Conservation (phyloP, 2,797 vertebrate genomes). For the Buphagus erythrorhynchus region DNA sequence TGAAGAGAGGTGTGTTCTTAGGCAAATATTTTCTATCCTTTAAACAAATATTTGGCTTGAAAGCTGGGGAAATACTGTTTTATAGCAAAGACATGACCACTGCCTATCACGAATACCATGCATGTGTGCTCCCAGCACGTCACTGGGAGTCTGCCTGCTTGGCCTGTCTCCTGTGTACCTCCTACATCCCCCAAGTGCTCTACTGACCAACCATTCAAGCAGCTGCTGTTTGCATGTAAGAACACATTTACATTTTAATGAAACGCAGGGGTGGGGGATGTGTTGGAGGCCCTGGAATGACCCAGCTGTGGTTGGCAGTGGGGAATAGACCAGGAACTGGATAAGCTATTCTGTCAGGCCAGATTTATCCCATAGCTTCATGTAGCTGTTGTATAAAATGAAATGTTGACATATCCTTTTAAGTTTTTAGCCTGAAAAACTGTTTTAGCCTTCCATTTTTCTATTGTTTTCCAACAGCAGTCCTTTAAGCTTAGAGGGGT, state of each 20-base stretch:
- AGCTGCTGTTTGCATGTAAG: background rate
- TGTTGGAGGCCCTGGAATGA: background rate
- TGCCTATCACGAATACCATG: background rate
- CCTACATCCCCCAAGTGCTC: background rate
- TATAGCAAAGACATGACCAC: background rate
- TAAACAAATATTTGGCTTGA: constrained; percentile 39
- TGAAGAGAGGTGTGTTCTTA: background rate
- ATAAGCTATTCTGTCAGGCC: background rate
- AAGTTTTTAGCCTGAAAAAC: background rate
- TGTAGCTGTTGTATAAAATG: background rate
- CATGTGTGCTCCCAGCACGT: fast-evolving
- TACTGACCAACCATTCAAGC: background rate
- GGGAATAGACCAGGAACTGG: background rate
- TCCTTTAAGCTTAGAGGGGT: background rate
- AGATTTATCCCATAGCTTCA: background rate
- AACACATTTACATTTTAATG: background rate
- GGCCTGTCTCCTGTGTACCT: background rate
- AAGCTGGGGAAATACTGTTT: constrained; percentile 1
- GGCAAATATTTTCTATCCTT: constrained; percentile 6
- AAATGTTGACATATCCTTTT: background rate
- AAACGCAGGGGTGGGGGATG: background rate
- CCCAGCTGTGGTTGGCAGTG: background rate
- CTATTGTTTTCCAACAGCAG: background rate
- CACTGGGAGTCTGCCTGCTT: fast-evolving
- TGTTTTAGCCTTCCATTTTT: background rate